Conservation (phyloP, 1,140 invertebrate species). For the Plectrocnemia conspersa region DNA sequence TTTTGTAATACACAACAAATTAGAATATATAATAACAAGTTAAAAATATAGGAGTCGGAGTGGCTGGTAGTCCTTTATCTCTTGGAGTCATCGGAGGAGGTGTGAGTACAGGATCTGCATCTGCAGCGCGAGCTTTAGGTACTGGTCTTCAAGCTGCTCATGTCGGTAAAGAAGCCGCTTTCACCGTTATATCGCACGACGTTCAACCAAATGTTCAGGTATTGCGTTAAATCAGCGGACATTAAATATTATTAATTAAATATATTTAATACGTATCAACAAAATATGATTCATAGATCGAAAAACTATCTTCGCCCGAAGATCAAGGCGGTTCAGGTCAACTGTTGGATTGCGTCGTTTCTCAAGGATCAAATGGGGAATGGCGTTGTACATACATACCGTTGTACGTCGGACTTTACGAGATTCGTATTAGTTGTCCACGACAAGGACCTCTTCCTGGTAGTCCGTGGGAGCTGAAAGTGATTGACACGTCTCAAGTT, state of each 20-base stretch:
- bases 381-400: constrained; percentile 58
- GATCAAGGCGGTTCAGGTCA: constrained; percentile 44
- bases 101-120: constrained; percentile 42
- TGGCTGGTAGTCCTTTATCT: constrained; percentile 58
- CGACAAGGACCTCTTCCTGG: constrained; percentile 53
- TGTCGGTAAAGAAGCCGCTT: constrained; percentile 67
- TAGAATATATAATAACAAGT: no score
- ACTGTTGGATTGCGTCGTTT: constrained; percentile 45
- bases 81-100: constrained; percentile 52
- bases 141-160: constrained; percentile 63
- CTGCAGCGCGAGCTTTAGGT: constrained; percentile 54
- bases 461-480: constrained; percentile 55
- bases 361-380: constrained; percentile 43
- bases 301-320: constrained; percentile 45
- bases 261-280: no score
- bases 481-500: constrained; percentile 53
- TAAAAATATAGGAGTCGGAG: constrained; percentile 53
- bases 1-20: no score
- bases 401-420: constrained; percentile 53
- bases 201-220: constrained; percentile 54
- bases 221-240: background rate
- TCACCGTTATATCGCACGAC: constrained; percentile 60
- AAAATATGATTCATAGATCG: constrained; percentile 46
- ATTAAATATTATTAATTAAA: no score
- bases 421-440: constrained; percentile 55